Percentiles rank a stretch among this genome's conserved stretches.
Conservation (phyloP, 2,797 vertebrate species). For the Ispidina lecontei region DNA sequence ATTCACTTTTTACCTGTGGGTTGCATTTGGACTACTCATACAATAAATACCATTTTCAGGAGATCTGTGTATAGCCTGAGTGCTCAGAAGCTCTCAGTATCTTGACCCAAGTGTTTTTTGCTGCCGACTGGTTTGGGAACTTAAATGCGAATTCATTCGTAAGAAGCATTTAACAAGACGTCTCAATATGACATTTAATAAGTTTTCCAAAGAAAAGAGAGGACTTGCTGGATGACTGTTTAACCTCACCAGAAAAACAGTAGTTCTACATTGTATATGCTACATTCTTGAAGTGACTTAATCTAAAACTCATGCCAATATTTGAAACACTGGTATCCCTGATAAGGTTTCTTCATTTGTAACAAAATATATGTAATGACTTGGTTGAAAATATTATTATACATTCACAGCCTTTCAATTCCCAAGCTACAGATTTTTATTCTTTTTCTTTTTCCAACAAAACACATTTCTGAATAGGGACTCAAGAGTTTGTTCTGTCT, state of each 20-base stretch:
- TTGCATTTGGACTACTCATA: neutral
- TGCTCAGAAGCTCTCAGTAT: neutral
- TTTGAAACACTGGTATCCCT: neutral
- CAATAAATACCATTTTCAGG: neutral
- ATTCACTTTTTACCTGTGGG: neutral
- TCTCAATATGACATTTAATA: neutral
- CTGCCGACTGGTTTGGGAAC: neutral
- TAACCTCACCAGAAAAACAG: neutral
- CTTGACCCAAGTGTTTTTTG: neutral
- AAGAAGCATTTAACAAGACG: neutral
- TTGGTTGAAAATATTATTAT: neutral
- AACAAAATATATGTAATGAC: neutral
- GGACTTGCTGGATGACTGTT: neutral
- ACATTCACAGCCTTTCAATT: neutral
- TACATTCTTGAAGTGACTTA: neutral
- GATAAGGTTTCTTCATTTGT: neutral
- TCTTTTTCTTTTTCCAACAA: neutral
- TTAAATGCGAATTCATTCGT: neutral
- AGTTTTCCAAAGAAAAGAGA: neutral
- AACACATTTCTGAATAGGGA: neutral
- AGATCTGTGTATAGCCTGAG: neutral
- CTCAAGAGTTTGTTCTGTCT: neutral
- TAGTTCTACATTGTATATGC: neutral
- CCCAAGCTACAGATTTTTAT: neutral
- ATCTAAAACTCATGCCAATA: neutral